phyloP scores from a whole-genome alignment of 2,797 vertebrate species.

The Chiloscyllium punctatum region DNA sequence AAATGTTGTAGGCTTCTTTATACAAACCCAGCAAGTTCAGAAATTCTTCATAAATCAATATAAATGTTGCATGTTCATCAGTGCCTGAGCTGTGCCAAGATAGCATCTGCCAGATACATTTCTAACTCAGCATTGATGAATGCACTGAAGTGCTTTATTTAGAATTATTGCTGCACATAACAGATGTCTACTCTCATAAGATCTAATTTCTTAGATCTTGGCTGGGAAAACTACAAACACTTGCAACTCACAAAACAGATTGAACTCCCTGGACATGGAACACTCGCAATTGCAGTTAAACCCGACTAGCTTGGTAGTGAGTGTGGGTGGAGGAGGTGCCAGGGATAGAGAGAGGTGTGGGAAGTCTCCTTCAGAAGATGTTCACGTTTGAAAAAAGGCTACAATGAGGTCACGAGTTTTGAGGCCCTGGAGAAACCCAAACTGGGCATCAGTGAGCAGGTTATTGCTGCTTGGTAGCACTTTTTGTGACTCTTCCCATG shows the following conservation, averaged over 20 bases:
- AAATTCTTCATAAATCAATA: neutral
- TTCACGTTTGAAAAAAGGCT: too few species aligned
- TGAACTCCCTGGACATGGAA: neutral
- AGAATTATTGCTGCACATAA: neutral
- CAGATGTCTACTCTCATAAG: neutral
- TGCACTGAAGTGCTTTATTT: neutral
- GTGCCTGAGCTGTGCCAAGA: neutral
- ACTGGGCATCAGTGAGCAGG: too few species aligned
- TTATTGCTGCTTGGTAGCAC: too few species aligned
- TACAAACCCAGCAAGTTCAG: neutral
- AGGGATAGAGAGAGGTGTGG: too few species aligned
- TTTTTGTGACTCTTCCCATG: too few species aligned
- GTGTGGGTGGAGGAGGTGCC: too few species aligned
- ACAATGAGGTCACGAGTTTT: too few species aligned
- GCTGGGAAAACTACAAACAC: neutral
- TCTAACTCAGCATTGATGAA: neutral
- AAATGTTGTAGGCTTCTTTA: neutral
- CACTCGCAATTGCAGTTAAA: neutral
- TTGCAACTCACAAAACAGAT: neutral
- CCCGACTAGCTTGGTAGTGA: too few species aligned
- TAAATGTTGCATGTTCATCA: conserved; percentile 6
- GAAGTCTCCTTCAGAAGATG: too few species aligned
- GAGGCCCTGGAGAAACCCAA: too few species aligned
- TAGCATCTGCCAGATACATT: conserved; percentile 9
- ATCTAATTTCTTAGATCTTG: neutral